Conservation (phyloP, 2,888 invertebrate genomes). For the Chrysolina haemoptera region DNA sequence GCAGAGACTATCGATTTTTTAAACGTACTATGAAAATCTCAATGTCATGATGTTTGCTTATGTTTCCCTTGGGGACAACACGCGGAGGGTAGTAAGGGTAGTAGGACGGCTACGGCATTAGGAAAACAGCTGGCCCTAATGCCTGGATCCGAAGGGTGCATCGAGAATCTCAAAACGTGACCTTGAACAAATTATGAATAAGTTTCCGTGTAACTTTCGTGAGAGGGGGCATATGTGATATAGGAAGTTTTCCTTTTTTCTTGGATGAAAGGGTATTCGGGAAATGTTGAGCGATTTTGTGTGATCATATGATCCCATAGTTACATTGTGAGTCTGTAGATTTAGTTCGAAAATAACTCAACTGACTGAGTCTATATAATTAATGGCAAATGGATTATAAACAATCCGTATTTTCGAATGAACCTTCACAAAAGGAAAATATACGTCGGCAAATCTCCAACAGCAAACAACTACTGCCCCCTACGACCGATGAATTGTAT, state of each 20-base stretch:
- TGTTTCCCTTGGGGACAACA: constrained; percentile 40
- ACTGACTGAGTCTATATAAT: no score
- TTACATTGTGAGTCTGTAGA: neutral
- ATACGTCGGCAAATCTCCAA: no score
- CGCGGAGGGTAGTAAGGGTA: constrained; percentile 43
- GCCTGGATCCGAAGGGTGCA: constrained; percentile 48
- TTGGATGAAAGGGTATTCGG: neutral
- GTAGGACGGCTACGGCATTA: constrained; percentile 42
- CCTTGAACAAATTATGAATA: constrained; percentile 53
- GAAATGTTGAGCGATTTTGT: neutral
- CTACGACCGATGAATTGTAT: no score
- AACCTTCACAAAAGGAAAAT: no score
- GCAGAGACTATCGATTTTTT: constrained; percentile 34
- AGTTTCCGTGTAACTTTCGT: constrained; percentile 42
- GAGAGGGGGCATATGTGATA: constrained; percentile 14
- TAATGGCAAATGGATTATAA: no score
- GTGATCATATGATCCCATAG: neutral
- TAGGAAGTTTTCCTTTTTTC: constrained; percentile 24
- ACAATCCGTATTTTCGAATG: no score
- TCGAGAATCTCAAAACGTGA: constrained; percentile 45
- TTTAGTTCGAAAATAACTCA: neutral
- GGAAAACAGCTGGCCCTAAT: constrained; percentile 52
- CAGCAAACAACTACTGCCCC: no score
- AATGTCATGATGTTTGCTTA: constrained; percentile 48
- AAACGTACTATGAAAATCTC: constrained; percentile 40